Evolutionary conservation across 2,888 invertebrate genomes (phyloP).

Genomic region (Callinectes sapidus): DNA sequence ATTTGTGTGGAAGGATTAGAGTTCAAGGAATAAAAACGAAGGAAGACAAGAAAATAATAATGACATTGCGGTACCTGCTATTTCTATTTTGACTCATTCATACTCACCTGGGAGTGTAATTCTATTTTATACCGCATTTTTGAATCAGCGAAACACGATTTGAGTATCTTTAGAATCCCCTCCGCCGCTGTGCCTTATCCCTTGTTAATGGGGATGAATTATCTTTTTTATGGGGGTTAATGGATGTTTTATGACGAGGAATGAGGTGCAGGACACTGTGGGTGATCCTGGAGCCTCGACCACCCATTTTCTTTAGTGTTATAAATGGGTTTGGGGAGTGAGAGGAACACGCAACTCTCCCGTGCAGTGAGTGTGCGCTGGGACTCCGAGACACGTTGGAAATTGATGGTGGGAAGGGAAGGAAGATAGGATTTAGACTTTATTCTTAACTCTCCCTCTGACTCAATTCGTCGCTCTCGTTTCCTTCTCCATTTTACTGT

Average conservation of each 20-base stretch:
- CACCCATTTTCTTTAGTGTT: constrained; percentile 27
- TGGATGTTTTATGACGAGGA: constrained; percentile 33
- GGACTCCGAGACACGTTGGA: background rate
- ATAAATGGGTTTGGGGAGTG: constrained; percentile 19
- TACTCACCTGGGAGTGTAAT: background rate
- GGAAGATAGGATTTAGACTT: background rate
- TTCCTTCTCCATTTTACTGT: constrained; percentile 1
- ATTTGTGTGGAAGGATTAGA: background rate
- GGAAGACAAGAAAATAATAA: background rate
- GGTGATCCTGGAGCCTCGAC: constrained; percentile 13
- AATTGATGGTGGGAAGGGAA: constrained; percentile 1
- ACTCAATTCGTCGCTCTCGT: background rate
- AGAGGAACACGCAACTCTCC: background rate
- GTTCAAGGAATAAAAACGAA: background rate
- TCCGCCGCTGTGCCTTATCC: background rate
- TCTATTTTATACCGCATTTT: background rate
- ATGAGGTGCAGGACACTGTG: background rate
- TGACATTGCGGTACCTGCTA: background rate
- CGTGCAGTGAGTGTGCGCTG: background rate
- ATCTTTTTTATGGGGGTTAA: constrained; percentile 3
- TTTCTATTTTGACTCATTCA: background rate
- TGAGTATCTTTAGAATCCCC: background rate
- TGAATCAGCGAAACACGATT: background rate
- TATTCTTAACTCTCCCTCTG: background rate
- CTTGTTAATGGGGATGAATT: background rate